Percentiles rank a stretch among this genome's conserved stretches.
These are phyloP conservation scores for Phataginus tetradactyla DNA, from an alignment of 2,797 vertebrate species.

Conservation along the genomic window DNA sequence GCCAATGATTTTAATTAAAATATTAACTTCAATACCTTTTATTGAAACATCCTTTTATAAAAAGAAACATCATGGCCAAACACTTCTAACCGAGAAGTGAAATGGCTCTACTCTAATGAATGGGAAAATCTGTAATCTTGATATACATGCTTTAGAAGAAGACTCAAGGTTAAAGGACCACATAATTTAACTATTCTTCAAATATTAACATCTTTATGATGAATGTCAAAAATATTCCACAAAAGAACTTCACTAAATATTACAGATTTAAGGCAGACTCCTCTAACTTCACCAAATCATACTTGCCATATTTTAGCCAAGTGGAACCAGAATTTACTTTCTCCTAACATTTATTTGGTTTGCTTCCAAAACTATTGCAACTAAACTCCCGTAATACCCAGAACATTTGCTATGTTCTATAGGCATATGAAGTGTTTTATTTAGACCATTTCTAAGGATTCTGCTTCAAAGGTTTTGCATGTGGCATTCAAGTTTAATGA, in stretches of 20 bases:
- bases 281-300: conserved; percentile 10
- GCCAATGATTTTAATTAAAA: conserved; percentile 56
- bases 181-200: neutral
- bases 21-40: conserved; percentile 41
- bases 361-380: conserved; percentile 35
- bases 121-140: conserved; percentile 25
- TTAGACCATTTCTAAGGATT: conserved; percentile 56
- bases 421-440: conserved; percentile 70
- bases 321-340: conserved; percentile 39
- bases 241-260: conserved; percentile 16
- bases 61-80: neutral
- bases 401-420: conserved; percentile 41
- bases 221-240: conserved; percentile 26
- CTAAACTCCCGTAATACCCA: conserved; percentile 23
- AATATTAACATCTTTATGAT: conserved; percentile 39
- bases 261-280: conserved; percentile 38
- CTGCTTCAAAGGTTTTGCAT: conserved; percentile 58
- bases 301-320: conserved; percentile 36
- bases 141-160: neutral
- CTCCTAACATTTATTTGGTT: conserved; percentile 35
- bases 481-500: conserved; percentile 46
- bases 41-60: conserved; percentile 21
- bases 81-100: conserved; percentile 41
- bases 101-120: neutral
- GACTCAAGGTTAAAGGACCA: conserved; percentile 8